Evolutionary conservation across 2,113 vertebrate genomes (phyloP), one percentile per base, ranked within the genome.

Genomic region (Misgurnus mizolepis): DNA sequence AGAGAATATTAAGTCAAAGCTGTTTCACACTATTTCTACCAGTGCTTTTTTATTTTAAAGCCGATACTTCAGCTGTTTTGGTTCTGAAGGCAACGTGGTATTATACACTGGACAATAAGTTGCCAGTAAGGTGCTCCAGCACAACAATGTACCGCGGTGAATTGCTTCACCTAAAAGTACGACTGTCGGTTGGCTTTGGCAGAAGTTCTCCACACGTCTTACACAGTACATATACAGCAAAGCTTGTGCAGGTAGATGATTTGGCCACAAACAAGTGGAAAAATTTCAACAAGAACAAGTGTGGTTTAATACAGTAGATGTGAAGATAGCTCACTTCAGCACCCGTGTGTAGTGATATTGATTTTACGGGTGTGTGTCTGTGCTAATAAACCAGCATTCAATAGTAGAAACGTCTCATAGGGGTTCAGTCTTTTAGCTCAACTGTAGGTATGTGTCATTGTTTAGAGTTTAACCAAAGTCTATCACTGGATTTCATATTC

Each of bases 1-100:
- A 87, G 87, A 89, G 82, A 84, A 86, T 83, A 89, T 85, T 87
- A 86, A 85, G 81, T 78, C 69, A 58, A 85, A 83, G 83, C 74
- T 83, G 34, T 89, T 79, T 79, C 83, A 73, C 79, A 75, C 85
- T 85, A 75, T 82, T 82, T 62, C 67, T 78, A 80, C 77, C 50
- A 77, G 73, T 40, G 27, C 55, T 56, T 64, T 64, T 17, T 69
- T 22, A 56, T 55, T 69, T 86, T 55, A 71, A 79, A 67, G 61
- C 65, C 4, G 18, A 74, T n/a, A 27, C n/a, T 71, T 74, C 41
- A 8, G 40, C 60, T 40, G 45, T 73, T 74, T 45, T 55, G 41
- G 60, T 60, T 67, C 80, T 74, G 64, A 70, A 53, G 71, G 56
- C 79, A 71, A 56, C 72, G 55, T 65, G 58, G 72, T 74, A 75